Percentiles rank a stretch among this genome's conserved stretches.
Conservation (phyloP, 2,797 vertebrate species). For the Leontocebus nigricollis region DNA sequence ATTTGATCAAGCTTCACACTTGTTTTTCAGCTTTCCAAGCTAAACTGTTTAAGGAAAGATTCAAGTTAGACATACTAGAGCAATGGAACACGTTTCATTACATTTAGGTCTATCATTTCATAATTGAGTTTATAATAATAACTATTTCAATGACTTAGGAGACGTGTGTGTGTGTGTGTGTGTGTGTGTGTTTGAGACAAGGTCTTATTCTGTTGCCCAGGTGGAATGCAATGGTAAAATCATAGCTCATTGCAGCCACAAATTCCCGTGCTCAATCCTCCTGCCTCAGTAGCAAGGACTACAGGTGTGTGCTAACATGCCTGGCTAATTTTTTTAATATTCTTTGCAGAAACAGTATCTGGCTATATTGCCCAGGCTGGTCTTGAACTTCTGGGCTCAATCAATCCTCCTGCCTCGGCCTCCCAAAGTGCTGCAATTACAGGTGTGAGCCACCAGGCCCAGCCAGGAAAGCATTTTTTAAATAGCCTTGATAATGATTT, state of each 20-base stretch:
- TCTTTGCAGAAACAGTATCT: neutral
- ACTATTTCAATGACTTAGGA: slow-evolving; percentile 17
- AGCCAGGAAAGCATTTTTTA: neutral
- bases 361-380: neutral
- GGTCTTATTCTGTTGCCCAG: neutral
- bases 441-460: neutral
- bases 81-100: neutral
- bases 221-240: neutral
- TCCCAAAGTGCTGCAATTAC: neutral
- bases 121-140: neutral
- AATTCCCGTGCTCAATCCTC: neutral
- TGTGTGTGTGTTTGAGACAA: neutral
- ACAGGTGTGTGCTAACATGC: too few relatives aligned
- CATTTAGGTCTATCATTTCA: slow-evolving; percentile 18
- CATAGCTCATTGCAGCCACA: neutral
- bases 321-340: neutral
- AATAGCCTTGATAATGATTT: slow-evolving; percentile 13
- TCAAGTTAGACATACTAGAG: slow-evolving; percentile 32
- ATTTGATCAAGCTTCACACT: slow-evolving; percentile 46
- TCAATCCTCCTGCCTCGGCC: neutral
- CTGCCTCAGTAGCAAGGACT: too few relatives aligned
- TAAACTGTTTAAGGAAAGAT: slow-evolving; percentile 5
- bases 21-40: slow-evolving; percentile 38
- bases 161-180: neutral
- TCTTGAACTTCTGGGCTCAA: neutral